phyloP scores from a whole-genome alignment of 37 sponge, comb jelly and placozoan genomes.

The Hexactinellida sp. region DNA sequence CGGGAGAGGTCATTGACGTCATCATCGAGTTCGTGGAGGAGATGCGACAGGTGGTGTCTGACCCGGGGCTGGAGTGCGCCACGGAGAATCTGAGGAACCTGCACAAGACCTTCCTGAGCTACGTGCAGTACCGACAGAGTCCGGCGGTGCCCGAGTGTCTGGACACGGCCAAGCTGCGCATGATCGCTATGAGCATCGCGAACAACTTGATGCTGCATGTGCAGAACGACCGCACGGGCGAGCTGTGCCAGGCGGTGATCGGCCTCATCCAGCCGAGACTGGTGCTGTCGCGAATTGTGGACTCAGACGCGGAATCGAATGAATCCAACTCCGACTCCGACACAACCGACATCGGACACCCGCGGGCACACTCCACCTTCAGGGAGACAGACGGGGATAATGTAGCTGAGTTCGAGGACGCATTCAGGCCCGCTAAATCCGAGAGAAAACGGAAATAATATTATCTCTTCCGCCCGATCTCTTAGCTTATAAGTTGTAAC shows the following conservation, averaged over 20 bases:
- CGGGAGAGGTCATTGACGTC: conserved; percentile 13
- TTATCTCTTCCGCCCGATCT: neutral
- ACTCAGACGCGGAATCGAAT: neutral
- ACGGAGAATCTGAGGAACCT: neutral
- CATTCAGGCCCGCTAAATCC: neutral
- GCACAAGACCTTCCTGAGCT: neutral
- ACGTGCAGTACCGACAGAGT: neutral
- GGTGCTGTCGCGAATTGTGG: neutral
- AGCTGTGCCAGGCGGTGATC: neutral
- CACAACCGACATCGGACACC: neutral
- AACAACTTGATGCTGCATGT: neutral
- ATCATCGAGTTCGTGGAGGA: neutral
- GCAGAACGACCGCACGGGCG: neutral
- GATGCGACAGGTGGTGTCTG: neutral
- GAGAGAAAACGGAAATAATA: neutral
- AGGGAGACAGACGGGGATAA: neutral
- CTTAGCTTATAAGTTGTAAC: no score
- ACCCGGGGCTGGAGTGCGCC: neutral
- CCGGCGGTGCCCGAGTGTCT: neutral
- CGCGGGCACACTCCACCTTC: neutral
- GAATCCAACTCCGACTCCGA: neutral
- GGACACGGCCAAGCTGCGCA: neutral
- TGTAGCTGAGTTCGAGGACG: neutral
- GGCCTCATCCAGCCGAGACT: neutral
- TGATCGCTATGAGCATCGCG: neutral